Evolutionary conservation across 2,797 vertebrate species (phyloP).

Genomic region (Onychomys leucogaster): DNA sequence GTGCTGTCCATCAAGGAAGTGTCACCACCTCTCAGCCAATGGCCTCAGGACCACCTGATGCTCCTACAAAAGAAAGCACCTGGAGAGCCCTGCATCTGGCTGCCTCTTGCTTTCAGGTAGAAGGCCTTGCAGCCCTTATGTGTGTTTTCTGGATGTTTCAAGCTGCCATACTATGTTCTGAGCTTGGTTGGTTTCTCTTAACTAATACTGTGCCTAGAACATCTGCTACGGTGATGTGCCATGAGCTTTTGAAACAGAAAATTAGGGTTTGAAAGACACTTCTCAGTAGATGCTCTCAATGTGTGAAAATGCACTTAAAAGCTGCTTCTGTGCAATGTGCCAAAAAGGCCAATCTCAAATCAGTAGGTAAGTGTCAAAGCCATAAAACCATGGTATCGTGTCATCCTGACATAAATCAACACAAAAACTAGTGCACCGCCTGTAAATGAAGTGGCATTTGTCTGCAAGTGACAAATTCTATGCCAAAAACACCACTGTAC

Average conservation of each 20-base stretch:
- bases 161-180: background rate
- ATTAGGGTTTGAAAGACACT: constrained; percentile 67
- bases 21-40: background rate
- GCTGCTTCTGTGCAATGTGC: constrained; percentile 66
- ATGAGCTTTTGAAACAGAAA: constrained; percentile 66
- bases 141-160: constrained; percentile 19
- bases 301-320: constrained; percentile 72
- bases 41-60: background rate
- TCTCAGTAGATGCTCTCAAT: constrained; percentile 70
- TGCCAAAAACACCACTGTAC: constrained; percentile 82
- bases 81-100: background rate
- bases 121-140: background rate
- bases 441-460: constrained; percentile 76
- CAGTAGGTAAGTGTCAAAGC: constrained; percentile 62
- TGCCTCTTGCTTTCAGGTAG: background rate
- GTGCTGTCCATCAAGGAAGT: background rate
- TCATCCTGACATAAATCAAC: constrained; percentile 70
- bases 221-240: constrained; percentile 7
- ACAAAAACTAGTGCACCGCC: constrained; percentile 68
- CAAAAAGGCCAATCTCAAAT: constrained; percentile 64
- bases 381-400: constrained; percentile 60
- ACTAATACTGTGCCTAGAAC: background rate
- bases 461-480: constrained; percentile 76
- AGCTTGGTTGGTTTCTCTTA: constrained; percentile 12
- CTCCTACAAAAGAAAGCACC: background rate